These are phyloP conservation scores for Torymus auratus DNA, from an alignment of 2,888 invertebrate genomes.

Conservation along the genomic window DNA sequence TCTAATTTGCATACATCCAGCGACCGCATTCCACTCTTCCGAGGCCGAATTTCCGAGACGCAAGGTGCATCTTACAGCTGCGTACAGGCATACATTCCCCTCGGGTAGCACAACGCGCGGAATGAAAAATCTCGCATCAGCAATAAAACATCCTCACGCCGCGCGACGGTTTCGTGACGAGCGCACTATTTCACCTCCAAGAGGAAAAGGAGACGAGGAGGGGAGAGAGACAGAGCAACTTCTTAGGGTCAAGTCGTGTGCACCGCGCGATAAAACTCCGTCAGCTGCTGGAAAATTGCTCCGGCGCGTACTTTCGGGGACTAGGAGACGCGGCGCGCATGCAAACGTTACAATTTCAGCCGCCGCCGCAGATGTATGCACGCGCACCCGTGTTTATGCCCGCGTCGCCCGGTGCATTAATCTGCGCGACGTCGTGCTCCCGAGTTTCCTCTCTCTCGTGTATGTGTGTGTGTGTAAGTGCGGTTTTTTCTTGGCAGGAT, in stretches of 20 bases:
- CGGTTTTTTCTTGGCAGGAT: too few relatives aligned
- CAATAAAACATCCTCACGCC: not conserved
- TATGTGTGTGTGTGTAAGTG: too few relatives aligned
- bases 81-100: too few relatives aligned
- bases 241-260: conserved; percentile 30
- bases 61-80: too few relatives aligned
- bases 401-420: conserved; percentile 15
- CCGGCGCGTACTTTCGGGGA: too few relatives aligned
- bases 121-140: conserved; percentile 33
- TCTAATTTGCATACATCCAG: too few relatives aligned
- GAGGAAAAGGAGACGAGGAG: not conserved
- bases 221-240: not conserved
- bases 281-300: conserved; percentile 36
- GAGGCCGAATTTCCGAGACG: too few relatives aligned
- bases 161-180: not conserved
- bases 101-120: not conserved
- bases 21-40: too few relatives aligned
- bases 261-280: conserved; percentile 26
- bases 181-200: not conserved
- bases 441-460: conserved; percentile 6
- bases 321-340: too few relatives aligned
- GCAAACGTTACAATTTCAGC: conserved; percentile 21
- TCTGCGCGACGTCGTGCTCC: not conserved
- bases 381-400: not conserved
- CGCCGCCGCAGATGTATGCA: conserved; percentile 12